phyloP scores from a whole-genome alignment of 1,140 invertebrate genomes.

The Cyclina sinensis region DNA sequence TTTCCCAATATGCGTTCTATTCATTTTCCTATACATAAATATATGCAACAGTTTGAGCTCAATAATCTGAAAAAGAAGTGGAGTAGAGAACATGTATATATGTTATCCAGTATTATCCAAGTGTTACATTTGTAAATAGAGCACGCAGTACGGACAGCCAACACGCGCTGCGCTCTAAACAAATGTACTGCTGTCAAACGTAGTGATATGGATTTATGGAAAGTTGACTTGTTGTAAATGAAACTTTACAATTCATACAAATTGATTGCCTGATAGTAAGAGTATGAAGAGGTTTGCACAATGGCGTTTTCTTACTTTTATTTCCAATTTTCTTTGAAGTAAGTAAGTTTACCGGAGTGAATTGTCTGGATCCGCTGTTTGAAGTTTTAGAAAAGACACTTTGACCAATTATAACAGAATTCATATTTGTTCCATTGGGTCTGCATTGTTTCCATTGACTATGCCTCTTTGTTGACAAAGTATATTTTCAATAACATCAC shows the following conservation, averaged over 20 bases:
- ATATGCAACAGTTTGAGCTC: too few species aligned
- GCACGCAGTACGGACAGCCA: neutral
- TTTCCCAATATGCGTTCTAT: too few species aligned
- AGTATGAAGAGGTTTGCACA: neutral
- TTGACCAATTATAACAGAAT: slow-evolving; percentile 60
- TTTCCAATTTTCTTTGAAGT: neutral
- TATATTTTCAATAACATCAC: slow-evolving; percentile 54
- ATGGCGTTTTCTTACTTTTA: neutral
- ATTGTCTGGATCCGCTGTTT: slow-evolving; percentile 25
- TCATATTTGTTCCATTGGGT: slow-evolving; percentile 47
- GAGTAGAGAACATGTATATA: too few species aligned
- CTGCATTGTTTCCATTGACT: too few species aligned
- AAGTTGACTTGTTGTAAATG: neutral
- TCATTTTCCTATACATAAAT: too few species aligned
- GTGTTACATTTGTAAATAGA: neutral
- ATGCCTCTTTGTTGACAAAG: too few species aligned
- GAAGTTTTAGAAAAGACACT: slow-evolving; percentile 45
- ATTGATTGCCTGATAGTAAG: neutral
- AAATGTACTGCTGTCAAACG: too few species aligned
- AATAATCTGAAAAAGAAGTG: too few species aligned
- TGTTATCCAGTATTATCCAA: too few species aligned
- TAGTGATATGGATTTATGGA: neutral
- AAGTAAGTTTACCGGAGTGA: neutral
- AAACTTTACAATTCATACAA: too few species aligned
- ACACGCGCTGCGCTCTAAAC: neutral